A percentile compares a stretch with the other conserved stretches of the same genome.
phyloP scores from a whole-genome alignment of 2,888 invertebrate species.

The Unio delphinus region DNA sequence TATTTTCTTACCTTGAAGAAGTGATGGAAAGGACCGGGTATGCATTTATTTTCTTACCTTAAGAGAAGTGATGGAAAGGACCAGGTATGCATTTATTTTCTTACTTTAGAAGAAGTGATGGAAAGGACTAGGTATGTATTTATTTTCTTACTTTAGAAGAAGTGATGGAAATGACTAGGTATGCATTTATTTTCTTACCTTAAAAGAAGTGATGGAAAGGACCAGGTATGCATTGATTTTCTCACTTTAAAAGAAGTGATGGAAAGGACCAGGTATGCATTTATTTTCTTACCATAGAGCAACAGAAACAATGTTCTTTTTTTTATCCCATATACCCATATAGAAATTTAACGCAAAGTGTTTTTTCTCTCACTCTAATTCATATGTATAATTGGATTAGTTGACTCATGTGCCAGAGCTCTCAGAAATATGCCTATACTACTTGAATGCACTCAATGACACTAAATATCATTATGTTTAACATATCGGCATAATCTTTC shows the following conservation, averaged over 20 bases:
- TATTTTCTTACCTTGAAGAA: background rate
- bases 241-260: conserved; percentile 76
- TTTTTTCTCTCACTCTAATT: background rate
- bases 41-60: conserved; percentile 7
- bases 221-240: conserved; percentile 23
- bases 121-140: conserved; percentile 48
- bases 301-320: background rate
- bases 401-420: background rate
- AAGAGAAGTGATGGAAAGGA: too few species aligned
- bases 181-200: conserved; percentile 66
- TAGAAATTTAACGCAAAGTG: background rate
- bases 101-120: conserved; percentile 76
- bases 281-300: background rate
- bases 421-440: too few species aligned
- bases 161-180: conserved; percentile 67
- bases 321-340: background rate
- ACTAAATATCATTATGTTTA: too few species aligned
- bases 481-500: too few species aligned
- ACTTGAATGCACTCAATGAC: too few species aligned
- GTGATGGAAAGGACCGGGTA: conserved; percentile 20
- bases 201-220: conserved; percentile 74
- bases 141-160: conserved; percentile 75
- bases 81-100: conserved; percentile 30
- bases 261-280: conserved; percentile 61
- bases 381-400: background rate